Base-by-base conservation (phyloP, 2,888 invertebrate species). In the Pseudeuparius sepicola region DNA sequence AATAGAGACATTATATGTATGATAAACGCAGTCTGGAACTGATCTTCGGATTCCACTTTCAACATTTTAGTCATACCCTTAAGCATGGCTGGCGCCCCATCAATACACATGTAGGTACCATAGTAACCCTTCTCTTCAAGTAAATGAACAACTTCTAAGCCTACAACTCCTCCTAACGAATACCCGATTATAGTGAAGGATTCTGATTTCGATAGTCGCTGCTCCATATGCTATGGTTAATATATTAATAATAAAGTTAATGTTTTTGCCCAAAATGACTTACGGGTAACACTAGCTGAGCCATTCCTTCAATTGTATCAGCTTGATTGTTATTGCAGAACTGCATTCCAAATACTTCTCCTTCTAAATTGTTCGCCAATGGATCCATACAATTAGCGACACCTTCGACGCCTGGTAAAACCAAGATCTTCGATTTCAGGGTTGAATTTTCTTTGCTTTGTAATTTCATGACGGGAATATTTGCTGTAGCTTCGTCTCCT, bases 151-250 rank as follows among this genome's bases (percentile, higher is more conserved):
- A 93, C 63, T 56, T 90, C 85, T 34, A 92, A 60, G 0, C 82
- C 79, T 12, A 90, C 66, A 13, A 81, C 59, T 0, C 79, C 67
- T 25, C 96, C 96, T 53, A 77, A 92, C 9, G 93, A 94, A 65
- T 96, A 93, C 2, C 86, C 93, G n/a, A 83, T 70, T 1, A 96
- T 55, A 38, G 73, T 71, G 64, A 83, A 89, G 1, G 68, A 67
- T 30, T 73, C 65, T 9, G 28, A 6, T 1, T 36, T 28, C 23
- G 29, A 5, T 15, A 36, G 23, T 9, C 32, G 15, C 4, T 24
- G 14, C 23, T 6, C 18, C 4, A 40, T 14, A 6, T 29, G 7
- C 40, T 40, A 14, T 14, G 17, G 28, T 14, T 2, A 10, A 33
- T 14, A 9, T 7, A 7, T 7, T 9, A 20, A 20, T 20, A 20